A percentile compares a stretch with the other conserved stretches of the same genome.
phyloP scores from a whole-genome alignment of 2,797 vertebrate genomes.

The Cyprinella venusta region DNA sequence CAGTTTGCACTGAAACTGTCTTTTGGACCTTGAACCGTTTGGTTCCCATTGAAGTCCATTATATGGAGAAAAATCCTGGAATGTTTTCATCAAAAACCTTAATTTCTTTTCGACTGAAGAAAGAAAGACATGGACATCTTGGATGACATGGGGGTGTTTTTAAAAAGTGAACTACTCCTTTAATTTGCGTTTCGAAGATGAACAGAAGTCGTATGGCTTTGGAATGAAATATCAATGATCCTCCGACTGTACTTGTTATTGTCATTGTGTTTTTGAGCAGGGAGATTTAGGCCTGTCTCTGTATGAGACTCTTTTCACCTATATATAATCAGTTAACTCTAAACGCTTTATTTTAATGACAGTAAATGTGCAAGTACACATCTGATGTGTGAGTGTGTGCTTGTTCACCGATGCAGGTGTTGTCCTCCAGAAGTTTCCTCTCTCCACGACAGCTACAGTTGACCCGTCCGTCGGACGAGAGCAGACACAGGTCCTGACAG shows the following conservation, averaged over 20 bases:
- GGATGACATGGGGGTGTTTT: no score
- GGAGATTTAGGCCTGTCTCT: not conserved
- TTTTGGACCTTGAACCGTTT: no score
- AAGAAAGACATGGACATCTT: no score
- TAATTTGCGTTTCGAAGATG: not conserved
- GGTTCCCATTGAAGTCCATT: no score
- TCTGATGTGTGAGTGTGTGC: not conserved
- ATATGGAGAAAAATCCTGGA: no score
- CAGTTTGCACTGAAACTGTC: no score
- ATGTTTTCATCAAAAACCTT: no score
- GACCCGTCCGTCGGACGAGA: constrained; percentile 89
- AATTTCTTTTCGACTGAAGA: no score
- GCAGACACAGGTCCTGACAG: constrained; percentile 94
- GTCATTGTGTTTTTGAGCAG: not conserved
- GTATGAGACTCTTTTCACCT: not conserved
- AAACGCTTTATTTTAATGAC: not conserved
- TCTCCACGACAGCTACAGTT: constrained; percentile 97
- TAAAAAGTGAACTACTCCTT: no score
- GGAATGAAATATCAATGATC: not conserved
- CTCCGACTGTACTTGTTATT: not conserved
- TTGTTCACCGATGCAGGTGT: constrained; percentile 92
- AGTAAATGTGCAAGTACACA: not conserved
- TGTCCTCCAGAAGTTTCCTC: constrained; percentile 89
- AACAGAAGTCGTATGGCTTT: not conserved
- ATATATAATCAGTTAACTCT: not conserved